A percentile compares a stretch with the other conserved stretches of the same genome.
phyloP scores from a whole-genome alignment of 2,888 invertebrate species.

The Therioaphis trifolii region DNA sequence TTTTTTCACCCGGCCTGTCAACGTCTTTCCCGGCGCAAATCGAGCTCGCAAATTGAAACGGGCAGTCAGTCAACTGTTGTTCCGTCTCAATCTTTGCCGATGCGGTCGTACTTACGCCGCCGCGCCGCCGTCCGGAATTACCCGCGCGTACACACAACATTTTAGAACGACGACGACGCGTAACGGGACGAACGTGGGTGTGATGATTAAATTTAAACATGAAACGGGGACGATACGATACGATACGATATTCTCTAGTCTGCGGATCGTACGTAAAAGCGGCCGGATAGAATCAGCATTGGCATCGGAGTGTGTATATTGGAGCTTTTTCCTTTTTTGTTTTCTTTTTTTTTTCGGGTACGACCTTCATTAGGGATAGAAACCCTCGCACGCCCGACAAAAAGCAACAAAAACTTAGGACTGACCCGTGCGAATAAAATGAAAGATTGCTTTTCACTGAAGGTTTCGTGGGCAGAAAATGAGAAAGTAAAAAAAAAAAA shows the following conservation, averaged over 20 bases:
- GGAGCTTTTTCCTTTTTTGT: not conserved
- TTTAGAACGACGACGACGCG: not conserved
- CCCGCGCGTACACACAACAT: too few species aligned
- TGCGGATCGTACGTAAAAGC: not conserved
- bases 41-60: not conserved
- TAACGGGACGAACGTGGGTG: too few species aligned
- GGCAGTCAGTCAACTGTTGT: not conserved
- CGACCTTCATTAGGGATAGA: constrained; percentile 47
- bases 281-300: not conserved
- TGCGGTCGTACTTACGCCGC: too few species aligned
- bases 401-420: constrained; percentile 38
- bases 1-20: not conserved
- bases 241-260: not conserved
- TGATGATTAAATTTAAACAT: constrained; percentile 13
- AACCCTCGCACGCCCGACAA: constrained; percentile 9
- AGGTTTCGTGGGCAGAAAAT: constrained; percentile 15
- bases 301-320: not conserved
- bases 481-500: constrained; percentile 9
- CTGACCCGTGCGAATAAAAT: constrained; percentile 48
- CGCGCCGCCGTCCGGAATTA: too few species aligned
- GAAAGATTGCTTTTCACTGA: constrained; percentile 43
- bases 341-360: constrained; percentile 24
- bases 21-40: not conserved
- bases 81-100: not conserved
- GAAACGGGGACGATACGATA: not conserved